Conservation (phyloP, 2,888 invertebrate genomes). For the Eledona agricola region DNA sequence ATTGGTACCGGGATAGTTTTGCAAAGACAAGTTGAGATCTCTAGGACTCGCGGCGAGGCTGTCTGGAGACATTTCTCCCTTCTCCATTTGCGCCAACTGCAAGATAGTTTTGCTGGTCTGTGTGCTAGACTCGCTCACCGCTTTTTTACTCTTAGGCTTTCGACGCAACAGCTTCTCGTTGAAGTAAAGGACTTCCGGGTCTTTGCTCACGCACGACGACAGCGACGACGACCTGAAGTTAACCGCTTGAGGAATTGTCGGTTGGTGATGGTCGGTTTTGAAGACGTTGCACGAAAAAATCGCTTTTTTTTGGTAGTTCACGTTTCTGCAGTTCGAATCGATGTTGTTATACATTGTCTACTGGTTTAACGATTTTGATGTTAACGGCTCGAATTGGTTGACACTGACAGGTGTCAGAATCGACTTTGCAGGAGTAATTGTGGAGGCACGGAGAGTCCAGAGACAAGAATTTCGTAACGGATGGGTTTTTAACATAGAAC, state of each 20-base stretch:
- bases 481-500: too few species aligned
- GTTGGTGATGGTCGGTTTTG: conserved; percentile 10
- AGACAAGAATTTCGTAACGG: too few species aligned
- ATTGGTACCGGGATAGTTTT: conserved; percentile 4
- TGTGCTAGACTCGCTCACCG: conserved; percentile 52
- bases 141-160: conserved; percentile 1
- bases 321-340: conserved; percentile 1
- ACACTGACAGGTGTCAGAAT: conserved; percentile 17
- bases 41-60: conserved; percentile 52
- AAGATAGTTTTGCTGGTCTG: conserved; percentile 70
- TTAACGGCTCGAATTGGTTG: conserved; percentile 9
- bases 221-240: conserved; percentile 7
- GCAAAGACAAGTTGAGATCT: conserved; percentile 24
- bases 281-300: conserved; percentile 29
- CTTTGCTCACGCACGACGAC: background rate
- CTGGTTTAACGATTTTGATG: conserved; percentile 16
- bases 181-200: conserved; percentile 24
- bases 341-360: conserved; percentile 9
- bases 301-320: conserved; percentile 12
- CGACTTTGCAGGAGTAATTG: too few species aligned
- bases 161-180: conserved; percentile 13
- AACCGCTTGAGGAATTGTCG: background rate
- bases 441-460: too few species aligned
- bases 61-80: conserved; percentile 51
- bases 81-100: conserved; percentile 61